These are phyloP conservation scores for Panagrolaimus sp. DNA, from an alignment of 1,140 invertebrate genomes.

Conservation along the genomic window DNA sequence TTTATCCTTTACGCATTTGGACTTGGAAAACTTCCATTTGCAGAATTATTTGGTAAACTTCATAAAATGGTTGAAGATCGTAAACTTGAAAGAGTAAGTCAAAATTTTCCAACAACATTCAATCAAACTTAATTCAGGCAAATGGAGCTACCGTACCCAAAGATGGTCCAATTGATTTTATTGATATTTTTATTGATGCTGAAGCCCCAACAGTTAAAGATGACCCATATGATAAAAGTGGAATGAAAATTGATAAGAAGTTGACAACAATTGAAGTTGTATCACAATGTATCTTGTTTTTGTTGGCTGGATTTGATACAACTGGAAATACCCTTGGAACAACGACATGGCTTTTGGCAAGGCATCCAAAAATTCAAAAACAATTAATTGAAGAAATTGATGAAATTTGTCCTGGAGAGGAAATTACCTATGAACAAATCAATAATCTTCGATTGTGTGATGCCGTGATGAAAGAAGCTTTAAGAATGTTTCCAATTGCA, in stretches of 20 bases:
- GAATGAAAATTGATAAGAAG: background rate
- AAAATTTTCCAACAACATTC: slow-evolving; percentile 20
- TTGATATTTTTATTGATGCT: slow-evolving; percentile 9
- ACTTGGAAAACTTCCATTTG: background rate
- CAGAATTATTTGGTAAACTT: background rate
- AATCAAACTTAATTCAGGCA: slow-evolving; percentile 24
- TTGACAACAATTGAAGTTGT: background rate
- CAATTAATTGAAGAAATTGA: slow-evolving; percentile 15
- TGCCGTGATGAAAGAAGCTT: slow-evolving; percentile 15
- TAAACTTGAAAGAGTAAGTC: background rate
- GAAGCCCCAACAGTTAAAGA: background rate
- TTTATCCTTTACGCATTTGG: background rate
- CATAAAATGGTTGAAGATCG: background rate
- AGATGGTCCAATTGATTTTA: slow-evolving; percentile 7
- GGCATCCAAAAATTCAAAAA: slow-evolving; percentile 18
- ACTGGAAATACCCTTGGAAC: slow-evolving; percentile 17
- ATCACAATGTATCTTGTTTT: slow-evolving; percentile 6
- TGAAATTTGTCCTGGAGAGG: slow-evolving; percentile 1
- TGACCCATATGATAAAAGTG: background rate
- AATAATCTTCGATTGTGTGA: slow-evolving; percentile 9
- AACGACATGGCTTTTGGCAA: slow-evolving; percentile 13
- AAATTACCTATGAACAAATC: slow-evolving; percentile 13
- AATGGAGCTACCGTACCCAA: background rate
- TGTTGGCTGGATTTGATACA: slow-evolving; percentile 22
- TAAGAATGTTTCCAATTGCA: slow-evolving; percentile 23